Evolutionary conservation across 2,113 vertebrate species (phyloP).

Genomic region (Heterotilapia buettikoferi): DNA sequence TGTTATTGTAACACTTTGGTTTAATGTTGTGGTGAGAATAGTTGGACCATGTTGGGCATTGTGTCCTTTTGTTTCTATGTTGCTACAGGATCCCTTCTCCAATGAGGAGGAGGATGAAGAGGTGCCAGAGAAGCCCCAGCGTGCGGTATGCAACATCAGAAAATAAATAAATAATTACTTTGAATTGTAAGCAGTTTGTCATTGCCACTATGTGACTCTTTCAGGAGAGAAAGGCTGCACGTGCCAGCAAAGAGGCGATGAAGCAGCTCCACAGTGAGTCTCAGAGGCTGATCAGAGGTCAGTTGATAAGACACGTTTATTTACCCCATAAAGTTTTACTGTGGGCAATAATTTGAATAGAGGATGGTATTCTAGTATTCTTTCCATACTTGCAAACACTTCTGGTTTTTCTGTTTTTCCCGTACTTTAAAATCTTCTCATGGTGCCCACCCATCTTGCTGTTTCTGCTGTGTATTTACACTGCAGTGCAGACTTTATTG

Average conservation of each 20-base stretch:
- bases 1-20: not conserved
- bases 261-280: constrained; percentile 92
- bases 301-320: not conserved
- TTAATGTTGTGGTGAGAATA: not conserved
- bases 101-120: constrained; percentile 44
- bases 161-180: not conserved
- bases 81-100: constrained; percentile 23
- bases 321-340: not conserved
- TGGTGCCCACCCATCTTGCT: not conserved
- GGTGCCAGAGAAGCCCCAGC: constrained; percentile 44
- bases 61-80: not conserved
- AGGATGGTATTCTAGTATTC: rapidly evolving
- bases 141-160: constrained; percentile 39
- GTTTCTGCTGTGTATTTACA: not conserved
- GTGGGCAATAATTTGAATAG: not conserved
- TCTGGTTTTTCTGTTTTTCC: not conserved
- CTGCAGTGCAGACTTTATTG: not conserved
- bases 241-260: constrained; percentile 87
- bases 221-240: constrained; percentile 91
- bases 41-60: not conserved
- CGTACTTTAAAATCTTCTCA: not conserved
- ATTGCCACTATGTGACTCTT: not conserved
- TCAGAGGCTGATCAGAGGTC: constrained; percentile 91
- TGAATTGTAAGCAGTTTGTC: not conserved
- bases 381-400: not conserved